Evolutionary conservation across 2,888 invertebrate genomes (phyloP).

Genomic region (Melinaea menophilus): DNA sequence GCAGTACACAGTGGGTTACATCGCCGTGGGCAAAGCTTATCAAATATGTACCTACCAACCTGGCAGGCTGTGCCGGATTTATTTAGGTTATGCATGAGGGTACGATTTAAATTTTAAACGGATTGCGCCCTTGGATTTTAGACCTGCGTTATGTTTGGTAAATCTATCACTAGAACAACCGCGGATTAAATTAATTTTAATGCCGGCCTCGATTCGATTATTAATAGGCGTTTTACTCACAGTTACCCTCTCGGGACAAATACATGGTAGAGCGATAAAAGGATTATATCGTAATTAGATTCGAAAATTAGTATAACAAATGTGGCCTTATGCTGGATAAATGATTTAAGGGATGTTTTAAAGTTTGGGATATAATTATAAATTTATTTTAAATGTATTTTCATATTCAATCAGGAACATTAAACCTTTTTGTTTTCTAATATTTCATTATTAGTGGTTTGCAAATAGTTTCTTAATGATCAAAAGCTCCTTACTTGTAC

Average conservation of each 20-base stretch:
- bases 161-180: conserved; percentile 66
- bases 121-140: conserved; percentile 75
- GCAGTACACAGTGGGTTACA: conserved; percentile 52
- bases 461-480: neutral
- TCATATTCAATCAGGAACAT: too few relatives aligned
- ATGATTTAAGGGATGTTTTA: neutral
- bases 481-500: conserved; percentile 11
- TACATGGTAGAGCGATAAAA: conserved; percentile 52
- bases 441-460: too few relatives aligned
- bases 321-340: neutral
- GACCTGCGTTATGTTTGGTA: conserved; percentile 67
- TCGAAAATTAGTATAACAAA: conserved; percentile 18
- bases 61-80: conserved; percentile 70
- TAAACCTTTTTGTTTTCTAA: too few relatives aligned
- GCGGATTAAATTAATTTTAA: conserved; percentile 53
- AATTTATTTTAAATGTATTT: too few relatives aligned
- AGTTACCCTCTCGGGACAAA: conserved; percentile 48
- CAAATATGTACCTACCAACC: conserved; percentile 77
- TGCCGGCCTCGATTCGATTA: conserved; percentile 55
- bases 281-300: conserved; percentile 35
- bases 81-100: conserved; percentile 78
- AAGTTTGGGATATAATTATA: too few relatives aligned
- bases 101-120: conserved; percentile 78
- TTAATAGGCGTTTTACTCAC: conserved; percentile 62
- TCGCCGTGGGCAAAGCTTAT: conserved; percentile 61